Conservation (phyloP, 1,140 invertebrate genomes). For the Aplysia californica region DNA sequence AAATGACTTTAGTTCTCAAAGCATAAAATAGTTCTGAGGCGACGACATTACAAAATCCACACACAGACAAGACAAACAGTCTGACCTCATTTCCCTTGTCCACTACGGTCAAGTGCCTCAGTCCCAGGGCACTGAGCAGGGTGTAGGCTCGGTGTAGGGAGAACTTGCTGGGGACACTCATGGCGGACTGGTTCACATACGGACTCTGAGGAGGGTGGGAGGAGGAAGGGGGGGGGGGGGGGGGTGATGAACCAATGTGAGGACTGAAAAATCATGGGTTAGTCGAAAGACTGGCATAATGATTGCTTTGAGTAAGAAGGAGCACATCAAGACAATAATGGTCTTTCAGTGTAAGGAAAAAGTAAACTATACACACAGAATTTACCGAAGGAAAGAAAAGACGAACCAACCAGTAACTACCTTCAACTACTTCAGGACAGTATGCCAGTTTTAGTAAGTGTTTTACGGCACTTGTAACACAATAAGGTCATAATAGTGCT, state of each 20-base stretch:
- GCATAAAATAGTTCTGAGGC: too few relatives aligned
- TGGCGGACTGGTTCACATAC: slow-evolving; percentile 66
- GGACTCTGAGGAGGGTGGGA: slow-evolving; percentile 49
- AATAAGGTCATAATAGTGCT: too few relatives aligned
- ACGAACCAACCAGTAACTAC: background rate
- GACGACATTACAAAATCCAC: too few relatives aligned
- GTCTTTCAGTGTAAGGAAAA: too few relatives aligned
- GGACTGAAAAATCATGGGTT: background rate
- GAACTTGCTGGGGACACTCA: slow-evolving; percentile 62
- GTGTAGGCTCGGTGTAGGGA: slow-evolving; percentile 89
- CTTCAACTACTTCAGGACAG: background rate
- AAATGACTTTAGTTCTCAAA: too few relatives aligned
- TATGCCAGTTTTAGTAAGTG: too few relatives aligned
- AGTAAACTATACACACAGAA: background rate
- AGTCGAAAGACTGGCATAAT: background rate
- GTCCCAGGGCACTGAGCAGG: slow-evolving; percentile 90
- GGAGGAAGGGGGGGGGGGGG: background rate
- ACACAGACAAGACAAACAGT: too few relatives aligned
- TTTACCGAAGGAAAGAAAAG: background rate
- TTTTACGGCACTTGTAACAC: too few relatives aligned
- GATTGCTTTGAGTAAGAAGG: background rate
- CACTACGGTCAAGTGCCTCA: slow-evolving; percentile 92
- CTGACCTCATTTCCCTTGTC: slow-evolving; percentile 84
- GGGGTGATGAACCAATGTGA: too few relatives aligned
- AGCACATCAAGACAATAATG: too few relatives aligned